Conservation (phyloP, 2,888 invertebrate genomes). For the Acanthosepion esculentum region DNA sequence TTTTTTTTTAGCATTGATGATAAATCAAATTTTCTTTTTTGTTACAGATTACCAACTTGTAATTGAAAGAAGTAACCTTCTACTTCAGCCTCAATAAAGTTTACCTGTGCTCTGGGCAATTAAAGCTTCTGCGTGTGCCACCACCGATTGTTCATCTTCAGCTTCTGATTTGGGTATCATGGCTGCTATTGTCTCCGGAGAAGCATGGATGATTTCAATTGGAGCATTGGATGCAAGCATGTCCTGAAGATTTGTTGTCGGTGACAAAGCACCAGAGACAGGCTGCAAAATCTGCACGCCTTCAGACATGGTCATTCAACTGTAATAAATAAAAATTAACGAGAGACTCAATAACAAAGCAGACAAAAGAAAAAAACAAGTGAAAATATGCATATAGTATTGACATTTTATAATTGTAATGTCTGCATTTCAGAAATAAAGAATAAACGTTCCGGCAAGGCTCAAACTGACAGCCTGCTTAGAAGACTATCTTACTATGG, state of each 20-base stretch:
- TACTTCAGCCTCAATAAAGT: background rate
- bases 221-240: background rate
- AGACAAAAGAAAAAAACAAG: too few species aligned
- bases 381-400: too few species aligned
- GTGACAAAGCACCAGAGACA: background rate
- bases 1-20: too few species aligned
- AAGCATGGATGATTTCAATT: slow-evolving; percentile 37
- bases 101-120: slow-evolving; percentile 36
- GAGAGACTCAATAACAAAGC: too few species aligned
- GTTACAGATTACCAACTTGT: too few species aligned
- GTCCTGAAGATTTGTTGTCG: slow-evolving; percentile 36
- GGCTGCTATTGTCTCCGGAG: slow-evolving; percentile 1
- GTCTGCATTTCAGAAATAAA: too few species aligned
- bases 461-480: too few species aligned
- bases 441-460: too few species aligned
- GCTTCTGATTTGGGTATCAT: background rate
- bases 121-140: background rate
- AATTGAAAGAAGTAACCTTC: too few species aligned
- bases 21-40: too few species aligned
- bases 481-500: too few species aligned
- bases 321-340: background rate
- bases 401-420: too few species aligned
- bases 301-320: slow-evolving; percentile 39
- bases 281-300: slow-evolving; percentile 36
- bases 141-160: background rate